These are phyloP conservation scores for Sisor rabdophorus DNA, from an alignment of 2,113 vertebrate species.

Conservation along the genomic window DNA sequence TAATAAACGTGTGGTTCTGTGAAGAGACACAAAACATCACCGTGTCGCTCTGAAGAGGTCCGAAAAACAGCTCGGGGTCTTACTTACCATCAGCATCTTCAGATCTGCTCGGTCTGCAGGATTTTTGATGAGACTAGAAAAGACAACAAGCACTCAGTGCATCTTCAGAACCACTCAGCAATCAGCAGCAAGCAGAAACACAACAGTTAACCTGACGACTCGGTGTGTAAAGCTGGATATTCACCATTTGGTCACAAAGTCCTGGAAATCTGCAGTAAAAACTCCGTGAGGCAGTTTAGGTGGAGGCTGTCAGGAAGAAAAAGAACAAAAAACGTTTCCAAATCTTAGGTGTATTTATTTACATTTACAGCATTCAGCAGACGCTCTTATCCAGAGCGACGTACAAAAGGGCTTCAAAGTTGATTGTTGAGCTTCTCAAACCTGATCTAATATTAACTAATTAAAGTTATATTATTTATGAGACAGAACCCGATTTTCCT, in stretches of 20 bases:
- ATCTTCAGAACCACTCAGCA: background rate
- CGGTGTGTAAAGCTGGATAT: background rate
- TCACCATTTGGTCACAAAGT: constrained; percentile 78
- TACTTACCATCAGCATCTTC: constrained; percentile 89
- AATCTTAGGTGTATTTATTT: no score
- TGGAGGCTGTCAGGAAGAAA: constrained; percentile 74
- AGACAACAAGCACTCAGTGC: background rate
- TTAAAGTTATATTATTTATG: background rate
- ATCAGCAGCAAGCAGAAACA: background rate
- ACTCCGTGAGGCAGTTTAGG: constrained; percentile 89
- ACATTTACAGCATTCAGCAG: no score
- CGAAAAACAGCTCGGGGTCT: background rate
- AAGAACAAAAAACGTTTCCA: background rate
- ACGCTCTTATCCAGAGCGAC: no score
- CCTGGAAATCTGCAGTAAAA: constrained; percentile 93
- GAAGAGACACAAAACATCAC: background rate
- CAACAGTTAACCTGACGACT: background rate
- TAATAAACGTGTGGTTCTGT: constrained; percentile 91
- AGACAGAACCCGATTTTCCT: constrained; percentile 35
- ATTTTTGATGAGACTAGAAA: constrained; percentile 89
- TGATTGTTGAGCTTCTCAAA: no score
- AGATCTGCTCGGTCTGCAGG: constrained; percentile 92
- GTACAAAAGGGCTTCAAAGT: no score
- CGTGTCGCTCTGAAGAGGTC: background rate
- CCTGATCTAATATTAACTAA: no score